These are phyloP conservation scores for Panonychus citri DNA, from an alignment of 1,140 invertebrate genomes.

Conservation along the genomic window DNA sequence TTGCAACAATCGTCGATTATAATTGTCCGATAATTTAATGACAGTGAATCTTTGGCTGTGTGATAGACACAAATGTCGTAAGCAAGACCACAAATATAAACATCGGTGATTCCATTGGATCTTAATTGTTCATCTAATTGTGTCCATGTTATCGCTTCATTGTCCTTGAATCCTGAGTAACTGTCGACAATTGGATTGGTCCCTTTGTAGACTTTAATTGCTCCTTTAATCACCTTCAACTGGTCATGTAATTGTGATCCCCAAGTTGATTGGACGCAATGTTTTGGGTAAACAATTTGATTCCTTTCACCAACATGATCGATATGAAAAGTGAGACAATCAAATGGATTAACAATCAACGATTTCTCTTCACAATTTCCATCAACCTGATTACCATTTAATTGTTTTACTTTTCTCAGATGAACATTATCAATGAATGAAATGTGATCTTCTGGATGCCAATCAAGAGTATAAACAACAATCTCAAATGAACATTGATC, in stretches of 20 bases:
- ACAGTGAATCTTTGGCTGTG: slow-evolving; percentile 28
- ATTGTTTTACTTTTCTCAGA: slow-evolving; percentile 31
- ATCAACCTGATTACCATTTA: not conserved
- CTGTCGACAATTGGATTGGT: slow-evolving; percentile 83
- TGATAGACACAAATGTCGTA: slow-evolving; percentile 71
- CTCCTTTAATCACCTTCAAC: slow-evolving; percentile 37
- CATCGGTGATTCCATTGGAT: slow-evolving; percentile 56
- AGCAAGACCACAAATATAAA: slow-evolving; percentile 82
- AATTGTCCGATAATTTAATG: slow-evolving; percentile 66
- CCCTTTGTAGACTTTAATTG: slow-evolving; percentile 22
- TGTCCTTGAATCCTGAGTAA: slow-evolving; percentile 95
- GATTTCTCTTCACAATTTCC: too few relatives aligned
- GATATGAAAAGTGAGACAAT: slow-evolving; percentile 66
- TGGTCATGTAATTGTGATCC: slow-evolving; percentile 79
- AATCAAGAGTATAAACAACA: slow-evolving; percentile 87
- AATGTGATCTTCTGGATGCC: slow-evolving; percentile 89
- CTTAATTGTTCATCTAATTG: slow-evolving; percentile 54
- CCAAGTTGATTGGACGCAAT: slow-evolving; percentile 84
- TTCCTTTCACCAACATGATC: slow-evolving; percentile 38
- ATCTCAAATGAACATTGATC: slow-evolving; percentile 62
- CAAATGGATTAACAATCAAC: slow-evolving; percentile 32
- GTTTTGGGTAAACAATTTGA: slow-evolving; percentile 74
- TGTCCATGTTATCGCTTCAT: slow-evolving; percentile 68
- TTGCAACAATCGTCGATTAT: slow-evolving; percentile 63
- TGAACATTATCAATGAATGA: slow-evolving; percentile 82